Base-by-base conservation (phyloP, 1,140 invertebrate species). In the Tetramorium simillimum region DNA sequence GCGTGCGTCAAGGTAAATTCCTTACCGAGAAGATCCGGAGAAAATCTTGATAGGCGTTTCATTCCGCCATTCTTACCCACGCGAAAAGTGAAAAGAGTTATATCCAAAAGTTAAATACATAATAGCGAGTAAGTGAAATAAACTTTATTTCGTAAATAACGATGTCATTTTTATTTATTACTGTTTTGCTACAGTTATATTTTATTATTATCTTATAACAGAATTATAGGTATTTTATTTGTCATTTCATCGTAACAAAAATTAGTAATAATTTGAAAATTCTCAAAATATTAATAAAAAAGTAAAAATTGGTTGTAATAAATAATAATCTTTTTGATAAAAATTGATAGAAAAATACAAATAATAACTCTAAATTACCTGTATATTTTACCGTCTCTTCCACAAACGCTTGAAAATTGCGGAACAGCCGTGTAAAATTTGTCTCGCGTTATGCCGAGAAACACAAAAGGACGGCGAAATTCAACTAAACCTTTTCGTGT, bases 41-140 rank as follows among this genome's bases (percentile, higher is more conserved):
- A 76, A 73, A 82, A 73, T 76, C 60, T 46, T 58, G 75, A 81
- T 49, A 56, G 86, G 78, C 40, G 43, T 46, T 49, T 62, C 37
- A 81, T 53, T 33, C 21, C 24, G 43, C n/a, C 21, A 24, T 40
- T 18, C 1, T 53, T 60, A 63, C 72, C 72, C 80, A 86, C 88
- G 67, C 62, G 21, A 63, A 56, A 28, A 43, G 14, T 14, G 6
- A 56, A 82, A 73, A 82, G n/a, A n/a, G 46, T 81, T 53, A 53
- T n/a, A 21, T 28, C 3, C 16, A 72, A 33, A 33, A 40, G 37
- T 46, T 58, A 49, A 56, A 33, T 65, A n/a, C 18, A 73, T 21
- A 60, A 72, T 24, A 33, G 10, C 46, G 14, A 80, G n/a, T 24
- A 21, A 2, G 62, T 67, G 56, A 9, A 3, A 40, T 65, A 40